A percentile compares a stretch with the other conserved stretches of the same genome.
These are phyloP conservation scores for Apus apus DNA, from an alignment of 2,113 vertebrate genomes.

Conservation along the genomic window DNA sequence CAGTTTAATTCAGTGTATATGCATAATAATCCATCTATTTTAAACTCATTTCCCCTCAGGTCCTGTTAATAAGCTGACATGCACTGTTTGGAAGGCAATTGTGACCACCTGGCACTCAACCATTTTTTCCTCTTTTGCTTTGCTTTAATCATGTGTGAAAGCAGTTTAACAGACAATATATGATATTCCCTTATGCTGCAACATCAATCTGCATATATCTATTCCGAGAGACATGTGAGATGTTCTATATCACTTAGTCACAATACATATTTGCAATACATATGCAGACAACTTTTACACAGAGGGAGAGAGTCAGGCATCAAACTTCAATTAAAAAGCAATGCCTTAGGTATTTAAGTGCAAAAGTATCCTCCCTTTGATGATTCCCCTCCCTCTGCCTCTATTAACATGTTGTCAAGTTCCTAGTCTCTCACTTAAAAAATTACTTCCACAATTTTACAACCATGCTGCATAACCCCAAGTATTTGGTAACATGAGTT, in stretches of 20 bases:
- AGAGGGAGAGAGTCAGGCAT: background rate
- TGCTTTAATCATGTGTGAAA: background rate
- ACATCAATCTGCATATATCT: background rate
- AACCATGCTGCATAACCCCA: background rate
- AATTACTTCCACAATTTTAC: background rate
- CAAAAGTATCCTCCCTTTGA: background rate
- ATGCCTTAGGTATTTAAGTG: background rate
- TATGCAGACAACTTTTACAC: accelerated
- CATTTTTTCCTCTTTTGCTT: background rate
- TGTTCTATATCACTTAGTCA: background rate
- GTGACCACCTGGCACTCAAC: conserved; percentile 19
- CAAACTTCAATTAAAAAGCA: background rate
- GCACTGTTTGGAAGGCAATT: background rate
- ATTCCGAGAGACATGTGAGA: background rate
- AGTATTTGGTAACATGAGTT: background rate
- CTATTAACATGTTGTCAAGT: background rate
- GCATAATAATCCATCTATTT: conserved; percentile 51
- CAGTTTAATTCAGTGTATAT: conserved; percentile 11
- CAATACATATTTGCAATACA: background rate
- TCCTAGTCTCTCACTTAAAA: background rate
- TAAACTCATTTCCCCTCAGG: conserved; percentile 18
- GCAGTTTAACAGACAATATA: background rate
- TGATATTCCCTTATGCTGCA: background rate
- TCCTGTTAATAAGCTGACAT: conserved; percentile 43
- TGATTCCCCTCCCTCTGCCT: background rate